Percentiles rank a stretch among this genome's conserved stretches.
These are phyloP conservation scores for Poeciliopsis presidionis DNA, from an alignment of 2,797 vertebrate genomes.

Conservation along the genomic window DNA sequence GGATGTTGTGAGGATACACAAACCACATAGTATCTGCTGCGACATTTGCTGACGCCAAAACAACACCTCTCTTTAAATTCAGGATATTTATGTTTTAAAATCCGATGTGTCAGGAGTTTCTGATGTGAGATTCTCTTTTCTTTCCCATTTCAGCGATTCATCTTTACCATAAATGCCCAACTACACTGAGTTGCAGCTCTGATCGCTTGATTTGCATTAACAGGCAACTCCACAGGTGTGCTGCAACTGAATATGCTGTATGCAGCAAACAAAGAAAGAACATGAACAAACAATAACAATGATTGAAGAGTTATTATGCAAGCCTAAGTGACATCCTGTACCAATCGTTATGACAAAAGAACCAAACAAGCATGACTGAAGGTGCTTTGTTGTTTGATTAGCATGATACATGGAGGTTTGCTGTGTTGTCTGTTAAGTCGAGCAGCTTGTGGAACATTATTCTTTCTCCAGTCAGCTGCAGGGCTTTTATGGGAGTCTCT, in stretches of 20 bases:
- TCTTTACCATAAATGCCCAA: neutral
- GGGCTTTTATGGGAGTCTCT: slow-evolving; percentile 3
- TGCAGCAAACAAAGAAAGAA: neutral
- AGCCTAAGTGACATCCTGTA: neutral
- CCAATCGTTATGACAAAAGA: neutral
- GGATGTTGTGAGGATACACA: no score
- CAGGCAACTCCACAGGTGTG: neutral
- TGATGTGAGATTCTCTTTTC: neutral
- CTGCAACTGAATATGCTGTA: neutral
- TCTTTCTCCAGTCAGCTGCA: neutral
- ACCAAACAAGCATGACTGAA: slow-evolving; percentile 11
- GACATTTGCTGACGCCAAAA: no score
- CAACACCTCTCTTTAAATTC: neutral
- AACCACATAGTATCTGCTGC: no score
- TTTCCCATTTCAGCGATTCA: neutral
- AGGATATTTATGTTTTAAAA: neutral
- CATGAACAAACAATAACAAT: neutral
- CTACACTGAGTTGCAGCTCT: neutral
- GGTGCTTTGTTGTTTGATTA: slow-evolving; percentile 1
- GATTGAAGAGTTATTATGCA: slow-evolving; percentile 2
- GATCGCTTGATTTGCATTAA: neutral
- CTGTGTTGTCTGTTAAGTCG: slow-evolving; percentile 1
- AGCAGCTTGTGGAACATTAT: slow-evolving; percentile 10
- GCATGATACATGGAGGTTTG: slow-evolving; percentile 1
- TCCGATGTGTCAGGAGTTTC: neutral